Base-by-base conservation (phyloP, 2,888 invertebrate species). In the Cyaniris semiargus region DNA sequence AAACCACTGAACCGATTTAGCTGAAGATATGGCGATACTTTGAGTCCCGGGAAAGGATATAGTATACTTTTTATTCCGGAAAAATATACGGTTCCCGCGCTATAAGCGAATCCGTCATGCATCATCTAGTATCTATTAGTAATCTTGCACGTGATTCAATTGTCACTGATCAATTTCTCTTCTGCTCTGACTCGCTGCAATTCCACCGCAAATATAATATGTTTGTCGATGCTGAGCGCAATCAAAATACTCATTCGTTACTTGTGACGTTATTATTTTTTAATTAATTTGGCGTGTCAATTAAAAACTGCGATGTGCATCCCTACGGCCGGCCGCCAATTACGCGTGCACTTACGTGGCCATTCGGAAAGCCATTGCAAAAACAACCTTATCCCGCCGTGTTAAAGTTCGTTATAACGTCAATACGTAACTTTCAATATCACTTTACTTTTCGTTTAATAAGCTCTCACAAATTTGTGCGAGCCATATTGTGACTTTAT, bases 341-440 rank as follows among this genome's bases (percentile, higher is more conserved):
- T 78, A 78, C 77, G 77, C 78, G 78, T 79, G 71, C 76, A 78
- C 79, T 79, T 76, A 79, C 77, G 77, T 75, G 74, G 34, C 75
- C 15, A 66, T 77, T 74, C 10, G 48, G 27, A 10, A 23, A 31
- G 6, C 27, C 53, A 74, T 48, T 10, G 27, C 23, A 74, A 74
- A 74, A 74, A 53, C 23, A 48, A 74, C 53, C 53, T 27, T 74
- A 74, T 23, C 27, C 13, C 27, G 15, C 13, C 27, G 53, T 18
- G 27, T 7, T 74, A 74, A 74, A 27, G 27, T 53, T 15, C 21
- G 38, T 6, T 44, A 5, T 15, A 13, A 18, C 7, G 18, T 15
- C 13, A 4, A 48, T 27, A 15, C 21, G 23, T 53, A 53, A 53
- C 53, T 27, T 53, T 74, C 74, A 53, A 23, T 74, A 48, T 74